These are phyloP conservation scores for Globicephala melas DNA, from an alignment of 2,113 vertebrate genomes.

Conservation along the genomic window DNA sequence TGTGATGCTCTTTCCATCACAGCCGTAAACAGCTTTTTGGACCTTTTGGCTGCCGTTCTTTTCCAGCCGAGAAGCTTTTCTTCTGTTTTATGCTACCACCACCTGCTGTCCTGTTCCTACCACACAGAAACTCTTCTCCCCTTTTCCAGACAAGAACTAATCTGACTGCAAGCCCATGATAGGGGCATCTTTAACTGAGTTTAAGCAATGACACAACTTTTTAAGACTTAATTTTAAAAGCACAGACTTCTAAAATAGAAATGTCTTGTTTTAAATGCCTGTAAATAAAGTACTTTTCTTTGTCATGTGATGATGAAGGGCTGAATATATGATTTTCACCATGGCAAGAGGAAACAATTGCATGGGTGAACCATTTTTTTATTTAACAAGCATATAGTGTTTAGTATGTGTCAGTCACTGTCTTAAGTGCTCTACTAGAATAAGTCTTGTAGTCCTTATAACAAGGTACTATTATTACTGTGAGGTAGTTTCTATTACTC, in stretches of 20 bases:
- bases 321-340: not conserved
- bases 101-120: constrained; percentile 72
- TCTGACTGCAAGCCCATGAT: not conserved
- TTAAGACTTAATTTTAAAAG: constrained; percentile 7
- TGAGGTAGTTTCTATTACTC: not conserved
- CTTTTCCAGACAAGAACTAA: constrained; percentile 33
- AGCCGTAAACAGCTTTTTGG: not conserved
- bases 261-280: not conserved
- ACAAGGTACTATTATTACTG: not conserved
- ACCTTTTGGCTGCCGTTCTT: constrained; percentile 7
- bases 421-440: not conserved
- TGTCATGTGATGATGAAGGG: not conserved
- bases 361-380: not conserved
- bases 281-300: not conserved
- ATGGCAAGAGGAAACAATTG: not conserved
- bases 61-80: constrained; percentile 28
- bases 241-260: not conserved
- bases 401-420: not conserved
- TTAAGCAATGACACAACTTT: not conserved
- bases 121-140: constrained; percentile 47
- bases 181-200: not conserved
- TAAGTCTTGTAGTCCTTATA: not conserved
- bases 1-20: not conserved
- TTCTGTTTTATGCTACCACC: constrained; percentile 75
- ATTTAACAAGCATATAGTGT: not conserved